Percentiles rank a stretch among this genome's conserved stretches.
phyloP scores from a whole-genome alignment of 1,140 invertebrate species.

The Drepana arcuata region DNA sequence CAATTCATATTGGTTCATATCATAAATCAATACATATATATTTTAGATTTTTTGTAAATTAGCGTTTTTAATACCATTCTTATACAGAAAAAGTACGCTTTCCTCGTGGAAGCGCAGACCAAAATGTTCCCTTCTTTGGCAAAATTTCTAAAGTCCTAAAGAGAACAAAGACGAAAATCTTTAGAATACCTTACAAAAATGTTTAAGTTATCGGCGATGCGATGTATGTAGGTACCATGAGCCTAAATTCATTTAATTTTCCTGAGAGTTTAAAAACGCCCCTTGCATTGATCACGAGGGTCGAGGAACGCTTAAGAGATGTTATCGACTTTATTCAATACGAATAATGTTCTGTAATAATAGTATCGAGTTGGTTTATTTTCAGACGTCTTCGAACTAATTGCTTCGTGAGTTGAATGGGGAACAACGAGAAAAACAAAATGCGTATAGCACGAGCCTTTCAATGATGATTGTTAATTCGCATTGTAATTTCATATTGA shows the following conservation, averaged over 20 bases:
- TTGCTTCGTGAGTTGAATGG: constrained; percentile 24
- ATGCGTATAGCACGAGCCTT: constrained; percentile 8
- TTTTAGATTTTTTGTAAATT: too few relatives aligned
- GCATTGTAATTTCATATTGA: constrained; percentile 23
- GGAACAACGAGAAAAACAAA: constrained; percentile 28
- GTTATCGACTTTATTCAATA: constrained; percentile 29
- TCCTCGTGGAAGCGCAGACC: too few relatives aligned
- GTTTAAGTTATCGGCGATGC: too few relatives aligned
- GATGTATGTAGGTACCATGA: too few relatives aligned
- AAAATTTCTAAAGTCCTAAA: too few relatives aligned
- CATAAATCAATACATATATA: too few relatives aligned
- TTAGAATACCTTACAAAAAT: too few relatives aligned
- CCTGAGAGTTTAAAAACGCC: constrained; percentile 20
- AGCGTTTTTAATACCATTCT: too few relatives aligned
- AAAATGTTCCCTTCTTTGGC: too few relatives aligned
- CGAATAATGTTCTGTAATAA: constrained; percentile 30
- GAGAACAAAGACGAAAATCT: too few relatives aligned
- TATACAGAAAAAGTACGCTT: too few relatives aligned
- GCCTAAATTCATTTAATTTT: constrained; percentile 22
- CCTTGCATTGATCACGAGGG: constrained; percentile 21
- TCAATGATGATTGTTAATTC: constrained; percentile 27
- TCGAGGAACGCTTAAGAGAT: constrained; percentile 19
- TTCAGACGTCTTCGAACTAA: constrained; percentile 22
- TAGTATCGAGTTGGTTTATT: constrained; percentile 19
- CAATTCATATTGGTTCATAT: too few relatives aligned